Evolutionary conservation across 2,888 invertebrate species (phyloP).

Genomic region (Noctuana brunneofusca): DNA sequence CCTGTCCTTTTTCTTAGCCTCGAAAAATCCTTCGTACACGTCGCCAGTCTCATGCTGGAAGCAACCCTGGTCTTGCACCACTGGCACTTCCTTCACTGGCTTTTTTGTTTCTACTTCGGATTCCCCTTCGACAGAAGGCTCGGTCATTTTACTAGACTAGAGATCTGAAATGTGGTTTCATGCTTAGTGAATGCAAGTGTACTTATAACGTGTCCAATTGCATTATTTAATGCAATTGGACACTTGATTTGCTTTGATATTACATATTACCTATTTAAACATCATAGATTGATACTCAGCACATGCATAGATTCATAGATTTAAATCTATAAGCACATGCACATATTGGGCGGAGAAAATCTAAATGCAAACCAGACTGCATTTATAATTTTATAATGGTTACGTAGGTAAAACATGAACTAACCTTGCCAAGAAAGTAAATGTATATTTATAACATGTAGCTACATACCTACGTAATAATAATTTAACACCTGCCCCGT

Average conservation of each 20-base stretch:
- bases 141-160: constrained; percentile 43
- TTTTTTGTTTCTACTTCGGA: constrained; percentile 50
- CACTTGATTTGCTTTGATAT: too few relatives aligned
- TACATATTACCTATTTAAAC: too few relatives aligned
- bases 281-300: too few relatives aligned
- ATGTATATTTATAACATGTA: neutral
- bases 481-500: constrained; percentile 6
- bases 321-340: too few relatives aligned
- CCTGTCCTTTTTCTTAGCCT: constrained; percentile 78
- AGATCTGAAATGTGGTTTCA: neutral
- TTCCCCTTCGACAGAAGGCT: constrained; percentile 43
- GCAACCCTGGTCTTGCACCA: constrained; percentile 61
- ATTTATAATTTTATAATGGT: neutral
- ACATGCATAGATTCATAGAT: too few relatives aligned
- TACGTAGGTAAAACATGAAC: neutral
- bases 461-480: neutral
- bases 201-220: too few relatives aligned
- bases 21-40: constrained; percentile 81
- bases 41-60: constrained; percentile 83
- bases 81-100: constrained; percentile 51
- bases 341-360: too few relatives aligned
- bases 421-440: constrained; percentile 6
- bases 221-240: too few relatives aligned
- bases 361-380: too few relatives aligned
- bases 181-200: too few relatives aligned